A percentile compares a stretch with the other conserved stretches of the same genome.
Evolutionary conservation across 2,888 invertebrate species (phyloP).

Genomic region (Aplocera efformata): DNA sequence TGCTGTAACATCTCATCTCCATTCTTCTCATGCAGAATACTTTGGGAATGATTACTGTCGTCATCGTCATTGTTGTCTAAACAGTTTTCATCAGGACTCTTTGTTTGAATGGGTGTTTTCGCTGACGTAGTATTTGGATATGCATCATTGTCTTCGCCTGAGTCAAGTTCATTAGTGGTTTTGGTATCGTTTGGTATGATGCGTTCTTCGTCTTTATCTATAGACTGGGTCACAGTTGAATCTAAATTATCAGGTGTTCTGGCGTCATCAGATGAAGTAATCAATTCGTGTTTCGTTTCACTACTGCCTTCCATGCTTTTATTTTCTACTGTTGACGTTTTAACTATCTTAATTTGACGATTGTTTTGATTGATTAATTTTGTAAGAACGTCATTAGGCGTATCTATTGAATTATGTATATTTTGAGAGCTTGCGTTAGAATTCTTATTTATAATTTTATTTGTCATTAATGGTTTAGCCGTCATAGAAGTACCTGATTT

Average conservation of each 20-base stretch:
- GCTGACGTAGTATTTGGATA: conserved; percentile 6
- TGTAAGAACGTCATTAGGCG: conserved; percentile 57
- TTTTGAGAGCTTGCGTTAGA: conserved; percentile 7
- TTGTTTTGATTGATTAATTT: conserved; percentile 64
- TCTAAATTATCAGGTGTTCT: conserved; percentile 2
- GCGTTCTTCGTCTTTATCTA: conserved; percentile 3
- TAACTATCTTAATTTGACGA: conserved; percentile 67
- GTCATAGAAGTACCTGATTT: conserved; percentile 35
- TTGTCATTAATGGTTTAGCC: conserved; percentile 9
- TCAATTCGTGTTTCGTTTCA: conserved; percentile 11
- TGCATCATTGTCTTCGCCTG: background rate
- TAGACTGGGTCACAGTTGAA: background rate
- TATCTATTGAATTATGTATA: conserved; percentile 32
- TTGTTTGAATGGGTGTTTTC: conserved; percentile 4
- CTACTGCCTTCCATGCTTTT: conserved; percentile 24
- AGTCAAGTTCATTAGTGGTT: background rate
- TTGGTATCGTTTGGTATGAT: background rate
- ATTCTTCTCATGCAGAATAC: conserved; percentile 5
- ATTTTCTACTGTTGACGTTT: conserved; percentile 39
- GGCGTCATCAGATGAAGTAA: conserved; percentile 18
- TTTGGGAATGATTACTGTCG: conserved; percentile 16
- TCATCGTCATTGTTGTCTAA: conserved; percentile 6
- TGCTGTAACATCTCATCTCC: background rate
- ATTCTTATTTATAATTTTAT: conserved; percentile 8
- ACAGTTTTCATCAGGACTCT: background rate